Percentiles rank a stretch among this genome's conserved stretches.
phyloP scores from a whole-genome alignment of 2,113 vertebrate species.

The Ploceus nigricollis region DNA sequence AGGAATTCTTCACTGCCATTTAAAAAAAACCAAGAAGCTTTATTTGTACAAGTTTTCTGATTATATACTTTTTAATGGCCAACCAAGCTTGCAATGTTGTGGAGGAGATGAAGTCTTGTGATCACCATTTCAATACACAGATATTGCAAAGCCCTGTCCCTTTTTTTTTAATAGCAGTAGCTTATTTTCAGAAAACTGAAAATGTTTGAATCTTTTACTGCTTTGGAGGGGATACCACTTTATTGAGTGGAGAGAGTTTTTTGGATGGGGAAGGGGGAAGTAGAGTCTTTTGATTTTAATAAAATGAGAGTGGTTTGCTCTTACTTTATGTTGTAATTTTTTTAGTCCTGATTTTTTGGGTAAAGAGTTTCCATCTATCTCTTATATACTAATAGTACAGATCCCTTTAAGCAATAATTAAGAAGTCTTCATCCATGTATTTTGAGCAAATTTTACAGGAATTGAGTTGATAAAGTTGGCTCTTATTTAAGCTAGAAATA shows the following conservation, averaged over 20 bases:
- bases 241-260: not conserved
- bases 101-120: not conserved
- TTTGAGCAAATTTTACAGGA: not conserved
- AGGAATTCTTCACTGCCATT: not conserved
- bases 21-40: not conserved
- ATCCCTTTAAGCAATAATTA: not conserved
- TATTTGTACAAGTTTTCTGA: not conserved
- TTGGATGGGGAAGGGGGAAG: accelerated
- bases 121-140: not conserved
- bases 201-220: not conserved
- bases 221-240: not conserved
- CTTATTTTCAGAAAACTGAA: not conserved
- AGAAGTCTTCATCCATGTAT: not conserved
- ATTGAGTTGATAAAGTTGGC: not conserved
- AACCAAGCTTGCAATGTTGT: not conserved
- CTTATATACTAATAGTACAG: not conserved
- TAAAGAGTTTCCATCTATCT: not conserved
- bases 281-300: not conserved
- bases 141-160: not conserved
- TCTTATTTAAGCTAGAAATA: not conserved
- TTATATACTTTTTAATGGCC: not conserved
- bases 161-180: not conserved
- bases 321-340: not conserved
- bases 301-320: not conserved
- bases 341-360: not conserved